phyloP scores from a whole-genome alignment of 2,113 vertebrate genomes.

The Melanotaenia duboulayi region DNA sequence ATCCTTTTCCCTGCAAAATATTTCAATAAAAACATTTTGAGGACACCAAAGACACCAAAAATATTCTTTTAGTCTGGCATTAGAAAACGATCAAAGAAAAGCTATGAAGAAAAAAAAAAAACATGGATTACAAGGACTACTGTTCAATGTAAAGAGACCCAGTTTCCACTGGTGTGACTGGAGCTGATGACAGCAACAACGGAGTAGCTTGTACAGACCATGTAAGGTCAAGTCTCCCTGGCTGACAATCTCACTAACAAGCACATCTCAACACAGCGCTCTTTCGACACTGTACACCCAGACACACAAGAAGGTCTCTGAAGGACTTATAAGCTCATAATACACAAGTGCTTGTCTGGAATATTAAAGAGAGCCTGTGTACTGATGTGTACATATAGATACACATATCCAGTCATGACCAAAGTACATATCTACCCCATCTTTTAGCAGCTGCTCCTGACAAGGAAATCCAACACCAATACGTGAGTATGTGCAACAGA shows the following conservation, averaged over 20 bases:
- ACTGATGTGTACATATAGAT: slow-evolving; percentile 11
- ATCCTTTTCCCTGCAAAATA: too few species aligned
- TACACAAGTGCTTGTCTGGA: slow-evolving; percentile 45
- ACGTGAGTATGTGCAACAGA: too few species aligned
- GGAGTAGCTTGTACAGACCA: slow-evolving; percentile 61
- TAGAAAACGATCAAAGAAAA: not conserved
- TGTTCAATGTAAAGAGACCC: slow-evolving; percentile 36
- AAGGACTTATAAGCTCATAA: slow-evolving; percentile 49
- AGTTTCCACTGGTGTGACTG: slow-evolving; percentile 45
- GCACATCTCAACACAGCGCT: slow-evolving; percentile 50
- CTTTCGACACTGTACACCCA: slow-evolving; percentile 14
- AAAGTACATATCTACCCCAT: slow-evolving; percentile 21
- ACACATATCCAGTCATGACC: slow-evolving; percentile 15
- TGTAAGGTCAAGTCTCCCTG: slow-evolving; percentile 67
- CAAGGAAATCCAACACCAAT: too few species aligned
- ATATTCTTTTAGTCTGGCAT: not conserved
- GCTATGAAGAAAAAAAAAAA: not conserved
- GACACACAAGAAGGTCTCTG: not conserved
- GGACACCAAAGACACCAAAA: not conserved
- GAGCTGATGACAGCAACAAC: slow-evolving; percentile 59
- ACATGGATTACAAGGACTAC: not conserved
- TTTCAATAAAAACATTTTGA: too few species aligned
- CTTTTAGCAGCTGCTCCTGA: slow-evolving; percentile 19
- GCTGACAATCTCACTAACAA: slow-evolving; percentile 70
- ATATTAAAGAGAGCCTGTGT: slow-evolving; percentile 50